Evolutionary conservation across 1,140 invertebrate species (phyloP).

Genomic region (Drosophila micromelanica): DNA sequence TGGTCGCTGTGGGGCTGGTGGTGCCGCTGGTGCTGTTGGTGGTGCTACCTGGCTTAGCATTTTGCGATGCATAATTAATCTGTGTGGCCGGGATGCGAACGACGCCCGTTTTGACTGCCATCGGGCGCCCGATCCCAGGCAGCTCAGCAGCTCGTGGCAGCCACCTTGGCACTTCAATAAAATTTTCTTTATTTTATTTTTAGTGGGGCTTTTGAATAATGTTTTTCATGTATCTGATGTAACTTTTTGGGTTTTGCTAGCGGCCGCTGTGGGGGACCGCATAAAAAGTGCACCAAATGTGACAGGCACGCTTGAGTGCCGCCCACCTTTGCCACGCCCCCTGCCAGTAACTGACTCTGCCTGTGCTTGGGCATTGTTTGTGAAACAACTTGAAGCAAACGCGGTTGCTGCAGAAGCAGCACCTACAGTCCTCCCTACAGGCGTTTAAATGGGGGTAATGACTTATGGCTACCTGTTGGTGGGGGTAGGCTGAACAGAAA

Average conservation of each 20-base stretch:
- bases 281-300: constrained; percentile 74
- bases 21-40: constrained; percentile 38
- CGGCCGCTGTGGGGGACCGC: constrained; percentile 21
- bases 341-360: constrained; percentile 7
- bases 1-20: constrained; percentile 30
- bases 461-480: constrained; percentile 62
- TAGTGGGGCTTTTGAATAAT: constrained; percentile 74
- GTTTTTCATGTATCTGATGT: constrained; percentile 78
- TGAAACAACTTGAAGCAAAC: constrained; percentile 69
- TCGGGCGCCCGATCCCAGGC: not conserved
- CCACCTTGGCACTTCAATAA: constrained; percentile 72
- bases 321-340: constrained; percentile 28
- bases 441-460: constrained; percentile 68
- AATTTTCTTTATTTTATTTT: constrained; percentile 81
- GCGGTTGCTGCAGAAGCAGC: constrained; percentile 43
- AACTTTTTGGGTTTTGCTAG: constrained; percentile 46
- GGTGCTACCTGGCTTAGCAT: constrained; percentile 75
- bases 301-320: constrained; percentile 74
- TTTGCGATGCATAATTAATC: constrained; percentile 81
- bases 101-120: constrained; percentile 29
- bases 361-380: constrained; percentile 70
- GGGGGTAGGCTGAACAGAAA: not conserved
- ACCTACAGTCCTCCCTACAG: constrained; percentile 38
- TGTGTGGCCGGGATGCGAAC: constrained; percentile 44
- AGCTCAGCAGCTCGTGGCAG: constrained; percentile 8